Evolutionary conservation across 2,797 vertebrate species (phyloP), one percentile per base, ranked within the genome.

Genomic region (Myiotriccus ornatus): DNA sequence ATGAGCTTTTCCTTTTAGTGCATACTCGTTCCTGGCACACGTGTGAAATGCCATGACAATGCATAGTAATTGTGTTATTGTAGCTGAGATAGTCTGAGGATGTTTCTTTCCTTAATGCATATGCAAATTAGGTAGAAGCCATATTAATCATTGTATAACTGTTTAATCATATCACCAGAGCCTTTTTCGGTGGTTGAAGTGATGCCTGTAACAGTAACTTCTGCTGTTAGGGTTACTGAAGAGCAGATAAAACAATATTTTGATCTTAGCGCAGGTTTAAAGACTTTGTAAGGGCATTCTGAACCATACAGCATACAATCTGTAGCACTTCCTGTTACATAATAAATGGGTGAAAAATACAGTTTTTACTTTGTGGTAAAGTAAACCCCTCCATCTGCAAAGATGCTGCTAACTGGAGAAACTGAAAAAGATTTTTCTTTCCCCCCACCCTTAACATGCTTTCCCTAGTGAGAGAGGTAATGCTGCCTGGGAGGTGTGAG

Each of bases 111-210:
- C 86, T 84, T 74, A 93, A 90, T 76, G 71, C 95, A 91, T 94
- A 96, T 96, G 94, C 94, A 96, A 96, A 94, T 95, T 79, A 92
- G 67, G 78, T 93, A 95, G 92, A 96, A 96, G 93, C 94, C 95
- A 96, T 95, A 94, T 95, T 95, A 95, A 86, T 95, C 77, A 84
- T 96, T 93, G 92, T 91, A 63, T 90, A 95, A 92, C 84, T 93
- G 91, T 94, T 91, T 86, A 83, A 94, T 93, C 74, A 46, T 81
- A 50, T 95, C 86, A 90, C 76, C 59, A 65, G 88, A 86, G 84
- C 88, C 80, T 90, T 84, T 92, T 65, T 78, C 1, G 1, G 24
- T 88, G 47, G 67, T 79, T 94, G 78, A 69, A 93, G 52, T 60
- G 59, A 55, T 87, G 81, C 63, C 57, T 94, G 24, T 73, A 84